Evolutionary conservation across 1,140 invertebrate species (phyloP).

Genomic region (Papilio glaucus): DNA sequence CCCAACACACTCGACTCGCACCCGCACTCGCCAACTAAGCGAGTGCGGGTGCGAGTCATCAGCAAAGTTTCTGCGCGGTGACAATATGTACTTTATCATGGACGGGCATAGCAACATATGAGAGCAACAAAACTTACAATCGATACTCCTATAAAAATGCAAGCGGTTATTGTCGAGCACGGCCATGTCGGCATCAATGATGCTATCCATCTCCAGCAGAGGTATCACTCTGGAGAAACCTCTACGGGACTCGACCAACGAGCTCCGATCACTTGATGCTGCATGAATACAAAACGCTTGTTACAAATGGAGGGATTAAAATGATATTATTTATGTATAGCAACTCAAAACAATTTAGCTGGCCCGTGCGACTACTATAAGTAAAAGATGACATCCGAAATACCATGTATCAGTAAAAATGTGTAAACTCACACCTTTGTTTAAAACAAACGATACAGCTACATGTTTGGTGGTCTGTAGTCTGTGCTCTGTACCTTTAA

Average conservation of each 20-base stretch:
- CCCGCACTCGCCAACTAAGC: too few species aligned
- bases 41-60: too few species aligned
- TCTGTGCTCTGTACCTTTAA: too few species aligned
- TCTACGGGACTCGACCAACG: constrained; percentile 40
- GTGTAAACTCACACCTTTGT: too few species aligned
- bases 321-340: neutral
- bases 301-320: constrained; percentile 4
- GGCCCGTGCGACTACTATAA: too few species aligned
- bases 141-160: constrained; percentile 74
- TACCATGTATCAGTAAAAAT: too few species aligned
- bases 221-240: constrained; percentile 63
- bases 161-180: constrained; percentile 75
- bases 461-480: too few species aligned
- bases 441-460: too few species aligned
- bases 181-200: constrained; percentile 77
- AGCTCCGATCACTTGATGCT: constrained; percentile 42
- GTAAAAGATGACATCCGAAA: too few species aligned
- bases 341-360: too few species aligned
- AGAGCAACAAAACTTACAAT: constrained; percentile 54
- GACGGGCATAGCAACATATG: neutral
- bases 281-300: constrained; percentile 21
- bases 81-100: neutral
- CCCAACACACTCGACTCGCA: too few species aligned
- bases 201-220: constrained; percentile 78
- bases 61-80: too few species aligned